These are phyloP conservation scores for Macaca nemestrina DNA, from an alignment of 2,113 vertebrate genomes.

Conservation along the genomic window DNA sequence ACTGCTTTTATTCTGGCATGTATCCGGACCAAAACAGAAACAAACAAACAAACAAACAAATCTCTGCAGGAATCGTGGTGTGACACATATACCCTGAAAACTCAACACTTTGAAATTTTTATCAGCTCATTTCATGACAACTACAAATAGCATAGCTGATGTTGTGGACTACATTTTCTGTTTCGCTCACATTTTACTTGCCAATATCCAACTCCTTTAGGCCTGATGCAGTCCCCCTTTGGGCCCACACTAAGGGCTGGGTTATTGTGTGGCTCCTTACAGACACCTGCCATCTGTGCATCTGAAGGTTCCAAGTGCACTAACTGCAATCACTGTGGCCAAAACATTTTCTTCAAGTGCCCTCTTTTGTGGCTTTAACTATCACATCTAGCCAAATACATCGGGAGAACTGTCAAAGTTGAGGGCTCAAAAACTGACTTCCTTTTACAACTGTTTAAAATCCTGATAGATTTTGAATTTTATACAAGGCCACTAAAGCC, in stretches of 20 bases:
- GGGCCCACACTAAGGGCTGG: too few species aligned
- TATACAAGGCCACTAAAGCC: background rate
- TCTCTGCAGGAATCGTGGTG: background rate
- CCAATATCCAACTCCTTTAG: background rate
- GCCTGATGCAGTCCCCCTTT: background rate
- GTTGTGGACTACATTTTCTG: background rate
- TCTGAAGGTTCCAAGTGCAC: background rate
- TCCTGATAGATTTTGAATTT: background rate
- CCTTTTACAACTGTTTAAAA: background rate
- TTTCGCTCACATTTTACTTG: background rate
- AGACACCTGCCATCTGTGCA: background rate
- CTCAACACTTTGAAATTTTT: background rate
- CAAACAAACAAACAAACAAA: background rate
- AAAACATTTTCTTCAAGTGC: background rate
- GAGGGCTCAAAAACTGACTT: background rate
- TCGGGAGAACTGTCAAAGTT: background rate
- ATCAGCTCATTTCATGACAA: background rate
- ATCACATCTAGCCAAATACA: background rate
- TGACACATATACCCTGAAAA: background rate
- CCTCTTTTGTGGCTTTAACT: background rate
- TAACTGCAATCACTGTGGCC: background rate
- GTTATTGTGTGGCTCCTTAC: background rate
- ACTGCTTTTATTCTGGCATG: background rate
- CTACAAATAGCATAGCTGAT: too few species aligned
- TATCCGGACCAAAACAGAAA: background rate